Conservation (phyloP, 2,888 invertebrate genomes). For the Ormyrus nitidulus region DNA sequence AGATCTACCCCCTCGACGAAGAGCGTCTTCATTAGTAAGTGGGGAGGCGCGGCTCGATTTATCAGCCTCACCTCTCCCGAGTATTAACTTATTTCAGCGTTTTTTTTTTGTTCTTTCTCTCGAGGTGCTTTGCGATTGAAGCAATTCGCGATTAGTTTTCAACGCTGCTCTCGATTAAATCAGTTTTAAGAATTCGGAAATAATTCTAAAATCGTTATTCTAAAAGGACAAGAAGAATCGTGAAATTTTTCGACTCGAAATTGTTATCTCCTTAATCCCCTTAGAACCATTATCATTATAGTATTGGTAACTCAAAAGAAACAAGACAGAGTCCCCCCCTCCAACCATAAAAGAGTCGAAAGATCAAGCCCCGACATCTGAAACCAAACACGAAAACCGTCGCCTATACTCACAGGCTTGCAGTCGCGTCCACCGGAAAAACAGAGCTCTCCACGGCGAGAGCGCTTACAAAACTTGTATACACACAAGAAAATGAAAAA, state of each 20-base stretch:
- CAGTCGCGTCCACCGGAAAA: neutral
- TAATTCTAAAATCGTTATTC: no score
- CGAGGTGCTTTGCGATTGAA: constrained; percentile 1
- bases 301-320: no score
- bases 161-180: no score
- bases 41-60: constrained; percentile 68
- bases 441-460: neutral
- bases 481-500: constrained; percentile 61
- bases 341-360: no score
- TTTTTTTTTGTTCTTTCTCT: constrained; percentile 56
- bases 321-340: no score
- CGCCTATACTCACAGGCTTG: neutral
- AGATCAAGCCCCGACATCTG: no score
- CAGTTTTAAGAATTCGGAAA: no score
- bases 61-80: constrained; percentile 64
- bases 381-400: constrained; percentile 3
- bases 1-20: constrained; percentile 73
- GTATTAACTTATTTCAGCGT: constrained; percentile 55
- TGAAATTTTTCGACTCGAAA: no score
- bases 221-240: no score
- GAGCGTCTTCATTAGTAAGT: constrained; percentile 75
- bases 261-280: no score
- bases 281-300: no score
- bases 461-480: neutral
- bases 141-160: no score